Evolutionary conservation across 2,797 vertebrate genomes (phyloP).

Genomic region (Hippocampus kuda): DNA sequence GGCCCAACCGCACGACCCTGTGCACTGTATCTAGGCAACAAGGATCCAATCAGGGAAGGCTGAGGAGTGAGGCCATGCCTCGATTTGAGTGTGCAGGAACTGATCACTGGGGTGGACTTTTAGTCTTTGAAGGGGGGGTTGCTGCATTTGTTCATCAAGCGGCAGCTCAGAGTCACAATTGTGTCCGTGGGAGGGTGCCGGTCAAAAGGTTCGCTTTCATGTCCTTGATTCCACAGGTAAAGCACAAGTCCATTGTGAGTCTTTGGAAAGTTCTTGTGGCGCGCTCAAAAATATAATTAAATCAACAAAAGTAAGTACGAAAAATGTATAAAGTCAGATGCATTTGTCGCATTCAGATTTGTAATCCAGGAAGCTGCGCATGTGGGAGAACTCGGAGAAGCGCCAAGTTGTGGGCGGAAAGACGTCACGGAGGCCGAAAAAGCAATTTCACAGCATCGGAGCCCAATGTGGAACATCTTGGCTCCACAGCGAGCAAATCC

Average conservation of each 20-base stretch:
- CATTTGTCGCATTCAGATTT: neutral
- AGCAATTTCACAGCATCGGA: slow-evolving; percentile 11
- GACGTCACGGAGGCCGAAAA: neutral
- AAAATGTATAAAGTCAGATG: neutral
- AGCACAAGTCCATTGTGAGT: neutral
- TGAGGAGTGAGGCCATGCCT: slow-evolving; percentile 73
- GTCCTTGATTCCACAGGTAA: neutral
- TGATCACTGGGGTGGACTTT: slow-evolving; percentile 58
- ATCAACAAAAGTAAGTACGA: neutral
- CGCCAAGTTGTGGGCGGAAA: neutral
- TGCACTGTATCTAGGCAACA: slow-evolving; percentile 95
- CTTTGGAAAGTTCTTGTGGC: neutral
- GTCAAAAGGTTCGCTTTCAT: neutral
- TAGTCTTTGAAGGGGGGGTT: slow-evolving; percentile 43
- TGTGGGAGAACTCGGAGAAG: slow-evolving; percentile 12
- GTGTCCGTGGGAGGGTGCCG: slow-evolving; percentile 32
- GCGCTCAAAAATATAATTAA: neutral
- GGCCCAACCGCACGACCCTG: slow-evolving; percentile 87
- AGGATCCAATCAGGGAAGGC: slow-evolving; percentile 88
- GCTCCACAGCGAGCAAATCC: slow-evolving; percentile 16
- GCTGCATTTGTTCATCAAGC: slow-evolving; percentile 34
- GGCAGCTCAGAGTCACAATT: slow-evolving; percentile 32
- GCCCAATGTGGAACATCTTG: slow-evolving; percentile 12
- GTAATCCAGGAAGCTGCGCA: neutral
- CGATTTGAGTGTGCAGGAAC: slow-evolving; percentile 66